phyloP scores from a whole-genome alignment of 2,797 vertebrate species.

The Synaphobranchus kaupii region DNA sequence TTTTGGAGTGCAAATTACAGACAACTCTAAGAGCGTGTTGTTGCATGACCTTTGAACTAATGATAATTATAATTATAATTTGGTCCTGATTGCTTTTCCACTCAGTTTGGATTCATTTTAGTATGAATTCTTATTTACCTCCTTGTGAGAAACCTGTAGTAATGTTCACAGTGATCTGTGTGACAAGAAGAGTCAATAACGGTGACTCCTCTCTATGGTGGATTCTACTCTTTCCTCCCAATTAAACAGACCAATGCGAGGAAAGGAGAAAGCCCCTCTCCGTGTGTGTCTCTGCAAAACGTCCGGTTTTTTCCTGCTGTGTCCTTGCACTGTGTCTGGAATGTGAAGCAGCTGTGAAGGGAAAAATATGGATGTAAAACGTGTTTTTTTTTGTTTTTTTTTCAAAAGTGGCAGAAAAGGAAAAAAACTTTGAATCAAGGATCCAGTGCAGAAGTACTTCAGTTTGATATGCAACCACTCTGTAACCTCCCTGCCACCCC shows the following conservation, averaged over 20 bases:
- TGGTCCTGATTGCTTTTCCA: conserved; percentile 10
- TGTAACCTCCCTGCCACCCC: background rate
- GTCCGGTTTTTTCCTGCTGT: conserved; percentile 62
- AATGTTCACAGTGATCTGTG: background rate
- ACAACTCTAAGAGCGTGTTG: background rate
- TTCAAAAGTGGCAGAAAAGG: background rate
- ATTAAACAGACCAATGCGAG: background rate
- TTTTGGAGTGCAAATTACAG: conserved; percentile 22
- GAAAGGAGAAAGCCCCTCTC: conserved; percentile 27
- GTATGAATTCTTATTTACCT: background rate
- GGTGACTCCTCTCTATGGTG: background rate
- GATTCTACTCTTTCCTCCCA: background rate
- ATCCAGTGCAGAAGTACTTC: background rate
- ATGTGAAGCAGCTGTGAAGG: conserved; percentile 62
- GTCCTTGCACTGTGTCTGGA: conserved; percentile 61
- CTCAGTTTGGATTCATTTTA: background rate
- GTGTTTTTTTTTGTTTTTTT: background rate
- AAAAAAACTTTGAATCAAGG: background rate
- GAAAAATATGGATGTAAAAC: conserved; percentile 48
- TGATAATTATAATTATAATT: conserved; percentile 22
- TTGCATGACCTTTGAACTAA: conserved; percentile 20
- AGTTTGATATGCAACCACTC: background rate
- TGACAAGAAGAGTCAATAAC: background rate
- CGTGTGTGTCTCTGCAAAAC: conserved; percentile 44
- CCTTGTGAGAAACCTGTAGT: conserved; percentile 2